These are phyloP conservation scores for Melanotaenia pygmaea DNA, from an alignment of 2,797 vertebrate species.

Conservation along the genomic window DNA sequence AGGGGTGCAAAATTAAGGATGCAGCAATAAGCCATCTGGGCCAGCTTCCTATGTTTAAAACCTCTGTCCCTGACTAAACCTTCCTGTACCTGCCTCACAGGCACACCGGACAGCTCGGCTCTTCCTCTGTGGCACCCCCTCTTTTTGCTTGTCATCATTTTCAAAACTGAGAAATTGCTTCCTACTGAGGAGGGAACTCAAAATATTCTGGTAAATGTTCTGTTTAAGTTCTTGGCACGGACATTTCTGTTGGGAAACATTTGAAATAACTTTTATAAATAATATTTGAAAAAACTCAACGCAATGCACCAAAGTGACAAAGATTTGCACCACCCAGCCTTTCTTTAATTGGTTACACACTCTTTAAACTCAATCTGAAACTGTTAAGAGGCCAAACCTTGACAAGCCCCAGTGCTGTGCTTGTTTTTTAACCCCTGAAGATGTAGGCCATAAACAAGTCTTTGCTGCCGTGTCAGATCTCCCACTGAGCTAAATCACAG, in stretches of 20 bases:
- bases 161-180: conserved; percentile 68
- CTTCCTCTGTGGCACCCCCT: conserved; percentile 69
- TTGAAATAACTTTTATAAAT: conserved; percentile 19
- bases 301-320: neutral
- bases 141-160: conserved; percentile 73
- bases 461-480: conserved; percentile 32
- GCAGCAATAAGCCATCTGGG: conserved; percentile 79
- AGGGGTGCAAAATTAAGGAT: conserved; percentile 76
- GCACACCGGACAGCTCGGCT: conserved; percentile 74
- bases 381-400: conserved; percentile 39
- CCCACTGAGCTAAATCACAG: conserved; percentile 48
- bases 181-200: conserved; percentile 34
- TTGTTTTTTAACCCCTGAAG: conserved; percentile 52
- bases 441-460: conserved; percentile 48
- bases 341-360: conserved; percentile 28
- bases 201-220: conserved; percentile 37
- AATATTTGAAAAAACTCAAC: neutral
- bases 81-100: conserved; percentile 83
- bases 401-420: conserved; percentile 28
- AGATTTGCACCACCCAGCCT: conserved; percentile 14
- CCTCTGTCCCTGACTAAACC: conserved; percentile 76
- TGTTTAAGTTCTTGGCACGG: neutral
- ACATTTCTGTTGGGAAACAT: conserved; percentile 34
- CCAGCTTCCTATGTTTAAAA: conserved; percentile 80
- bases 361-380: conserved; percentile 43